A percentile compares a stretch with the other conserved stretches of the same genome.
Evolutionary conservation across 2,113 vertebrate genomes (phyloP).

Genomic region (Thunnus thynnus): DNA sequence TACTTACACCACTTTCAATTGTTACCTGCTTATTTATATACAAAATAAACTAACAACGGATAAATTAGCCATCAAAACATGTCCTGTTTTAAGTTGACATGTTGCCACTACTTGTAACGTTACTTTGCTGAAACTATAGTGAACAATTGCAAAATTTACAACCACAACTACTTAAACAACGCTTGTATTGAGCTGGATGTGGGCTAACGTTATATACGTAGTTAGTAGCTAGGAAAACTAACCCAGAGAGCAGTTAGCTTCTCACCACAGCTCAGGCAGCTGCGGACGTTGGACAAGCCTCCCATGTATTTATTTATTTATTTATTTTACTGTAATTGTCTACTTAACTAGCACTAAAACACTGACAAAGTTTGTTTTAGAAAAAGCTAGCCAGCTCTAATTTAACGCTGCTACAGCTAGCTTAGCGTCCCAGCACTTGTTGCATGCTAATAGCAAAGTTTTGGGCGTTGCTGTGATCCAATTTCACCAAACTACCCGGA

Average conservation of each 20-base stretch:
- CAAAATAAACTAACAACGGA: neutral
- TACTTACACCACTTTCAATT: too few relatives aligned
- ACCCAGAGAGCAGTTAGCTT: conserved; percentile 3
- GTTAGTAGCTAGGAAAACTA: neutral
- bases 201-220: neutral
- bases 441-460: conserved; percentile 75
- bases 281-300: neutral
- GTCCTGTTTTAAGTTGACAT: neutral
- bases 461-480: conserved; percentile 71
- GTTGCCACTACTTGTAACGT: neutral
- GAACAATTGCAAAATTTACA: neutral
- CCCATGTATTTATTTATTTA: neutral
- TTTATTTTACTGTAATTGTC: neutral
- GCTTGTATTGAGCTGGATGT: neutral
- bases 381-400: neutral
- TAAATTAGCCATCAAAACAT: neutral
- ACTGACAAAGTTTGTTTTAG: neutral
- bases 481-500: conserved; percentile 7
- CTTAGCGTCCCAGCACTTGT: conserved; percentile 73
- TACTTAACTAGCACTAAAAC: neutral
- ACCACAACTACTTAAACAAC: neutral
- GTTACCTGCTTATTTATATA: too few relatives aligned
- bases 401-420: conserved; percentile 1
- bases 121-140: neutral
- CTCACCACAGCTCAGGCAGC: neutral